Evolutionary conservation across 2,113 vertebrate species (phyloP), one percentile per base, ranked within the genome.

Genomic region (Panurus biarmicus): DNA sequence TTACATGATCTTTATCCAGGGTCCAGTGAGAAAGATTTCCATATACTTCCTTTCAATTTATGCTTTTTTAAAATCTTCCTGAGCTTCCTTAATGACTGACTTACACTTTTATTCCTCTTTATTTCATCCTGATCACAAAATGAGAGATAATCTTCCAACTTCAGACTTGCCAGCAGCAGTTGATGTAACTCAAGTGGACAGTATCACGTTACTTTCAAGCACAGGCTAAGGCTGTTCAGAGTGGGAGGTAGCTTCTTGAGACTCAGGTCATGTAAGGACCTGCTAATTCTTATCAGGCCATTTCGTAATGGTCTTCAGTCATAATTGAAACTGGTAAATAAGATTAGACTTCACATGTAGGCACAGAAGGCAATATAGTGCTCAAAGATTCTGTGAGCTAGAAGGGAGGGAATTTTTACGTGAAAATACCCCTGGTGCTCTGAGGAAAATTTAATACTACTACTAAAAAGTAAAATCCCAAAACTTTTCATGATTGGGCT

Each of bases 291-390:
- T 48, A 62, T n/a, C 79, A 81, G 35, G 24, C 11, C 33, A 21
- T 51, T 91, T 40, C 0, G 0, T 88, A 84, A 89, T 11, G 14
- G 35, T 60, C 89, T 81, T 89, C 29, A 87, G 33, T n/a, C 79
- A 60, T 89, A 80, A 92, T 1, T 70, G 42, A 76, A 84, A 89
- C 56, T 64, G 44, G 45, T 66, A 87, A 28, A 3, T 42, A 70
- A 67, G 62, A 60, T 87, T 51, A 92, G 56, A 53, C 57, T 74
- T 85, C 33, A 65, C 29, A 29, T 57, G 36, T 53, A 62, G 36
- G 14, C 62, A 69, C 2, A 35, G 50, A 72, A 87, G 38, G 40
- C 19, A 74, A 14, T 6, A 61, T 0, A 0, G 26, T 42, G 47
- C 86, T 36, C 8, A 3, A 85, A 79, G 21, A 72, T 56, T 47